These are phyloP conservation scores for Mimachlamys varia DNA, from an alignment of 2,888 invertebrate genomes.

Conservation along the genomic window DNA sequence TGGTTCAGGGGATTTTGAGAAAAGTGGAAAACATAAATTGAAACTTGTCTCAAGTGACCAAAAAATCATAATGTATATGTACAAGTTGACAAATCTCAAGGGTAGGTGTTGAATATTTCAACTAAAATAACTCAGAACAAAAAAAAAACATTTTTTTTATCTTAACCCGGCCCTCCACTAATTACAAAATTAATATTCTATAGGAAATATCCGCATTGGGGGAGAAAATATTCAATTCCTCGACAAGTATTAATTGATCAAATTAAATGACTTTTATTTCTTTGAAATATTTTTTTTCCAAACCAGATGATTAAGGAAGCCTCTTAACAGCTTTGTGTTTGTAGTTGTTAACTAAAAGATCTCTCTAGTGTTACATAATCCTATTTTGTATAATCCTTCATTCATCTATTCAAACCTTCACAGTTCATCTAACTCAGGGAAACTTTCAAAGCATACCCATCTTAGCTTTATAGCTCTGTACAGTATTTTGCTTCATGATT, in stretches of 20 bases:
- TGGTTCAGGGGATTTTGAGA: no score
- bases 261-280: neutral
- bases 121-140: no score
- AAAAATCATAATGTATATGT: no score
- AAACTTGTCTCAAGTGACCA: no score
- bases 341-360: slow-evolving; percentile 6
- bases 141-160: no score
- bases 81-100: no score
- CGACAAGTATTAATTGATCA: neutral
- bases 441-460: neutral
- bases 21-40: no score
- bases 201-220: no score
- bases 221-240: neutral
- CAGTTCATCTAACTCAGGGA: neutral
- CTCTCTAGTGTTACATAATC: neutral
- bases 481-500: neutral
- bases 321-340: neutral
- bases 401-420: neutral
- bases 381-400: neutral
- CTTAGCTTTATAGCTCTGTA: neutral
- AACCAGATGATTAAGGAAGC: neutral
- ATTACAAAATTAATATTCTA: no score
- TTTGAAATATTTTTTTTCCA: neutral
- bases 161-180: no score
- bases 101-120: no score